Percentiles rank a stretch among this genome's conserved stretches.
Conservation (phyloP, 2,797 vertebrate species). For the Sebastes hopkinsi region DNA sequence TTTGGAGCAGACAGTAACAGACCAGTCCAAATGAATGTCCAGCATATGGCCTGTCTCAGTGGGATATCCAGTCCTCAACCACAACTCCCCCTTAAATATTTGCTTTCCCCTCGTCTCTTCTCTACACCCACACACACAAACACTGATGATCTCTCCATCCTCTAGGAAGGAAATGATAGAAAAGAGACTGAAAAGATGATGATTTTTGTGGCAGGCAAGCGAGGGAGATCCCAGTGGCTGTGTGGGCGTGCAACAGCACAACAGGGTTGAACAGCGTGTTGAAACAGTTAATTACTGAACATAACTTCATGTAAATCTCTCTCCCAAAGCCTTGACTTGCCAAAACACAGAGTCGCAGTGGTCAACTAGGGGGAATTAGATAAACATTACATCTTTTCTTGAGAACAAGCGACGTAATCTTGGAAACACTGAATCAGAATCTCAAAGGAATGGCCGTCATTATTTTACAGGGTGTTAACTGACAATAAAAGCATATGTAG, state of each 20-base stretch:
- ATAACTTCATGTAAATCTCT: slow-evolving; percentile 55
- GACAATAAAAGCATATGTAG: slow-evolving; percentile 5
- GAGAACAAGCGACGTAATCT: slow-evolving; percentile 13
- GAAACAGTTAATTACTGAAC: slow-evolving; percentile 46
- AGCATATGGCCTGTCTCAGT: slow-evolving; percentile 63
- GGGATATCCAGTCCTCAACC: slow-evolving; percentile 44
- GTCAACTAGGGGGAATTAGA: slow-evolving; percentile 32
- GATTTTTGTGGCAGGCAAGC: slow-evolving; percentile 4
- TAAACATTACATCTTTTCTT: slow-evolving; percentile 52
- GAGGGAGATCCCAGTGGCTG: slow-evolving; percentile 9
- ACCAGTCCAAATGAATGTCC: slow-evolving; percentile 30
- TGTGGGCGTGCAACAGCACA: slow-evolving; percentile 35
- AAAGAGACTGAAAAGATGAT: not conserved
- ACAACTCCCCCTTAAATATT: slow-evolving; percentile 52
- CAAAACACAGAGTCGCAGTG: slow-evolving; percentile 50
- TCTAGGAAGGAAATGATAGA: not conserved
- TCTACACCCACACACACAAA: not conserved
- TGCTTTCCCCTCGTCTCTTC: slow-evolving; percentile 32
- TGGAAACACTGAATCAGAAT: slow-evolving; percentile 56
- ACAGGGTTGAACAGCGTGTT: slow-evolving; percentile 18
- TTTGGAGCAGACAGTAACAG: slow-evolving; percentile 42
- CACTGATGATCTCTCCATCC: slow-evolving; percentile 4
- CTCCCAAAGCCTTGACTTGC: slow-evolving; percentile 29
- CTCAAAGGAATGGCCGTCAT: not conserved
- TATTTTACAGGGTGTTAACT: slow-evolving; percentile 28